Base-by-base conservation (phyloP, 2,797 vertebrate species). In the Chaetodon trifasciatus region DNA sequence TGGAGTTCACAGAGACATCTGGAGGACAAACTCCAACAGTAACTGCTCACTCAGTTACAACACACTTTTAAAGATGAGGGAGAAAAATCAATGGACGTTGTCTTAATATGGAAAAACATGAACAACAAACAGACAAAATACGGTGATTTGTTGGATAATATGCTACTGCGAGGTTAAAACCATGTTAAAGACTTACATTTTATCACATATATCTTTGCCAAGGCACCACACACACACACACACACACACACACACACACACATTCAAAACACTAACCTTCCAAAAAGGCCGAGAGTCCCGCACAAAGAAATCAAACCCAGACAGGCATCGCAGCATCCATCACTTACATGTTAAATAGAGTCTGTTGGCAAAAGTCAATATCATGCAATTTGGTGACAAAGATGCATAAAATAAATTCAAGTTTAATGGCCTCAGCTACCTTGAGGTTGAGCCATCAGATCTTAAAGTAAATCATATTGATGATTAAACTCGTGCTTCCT, bases 1-100 rank as follows among this genome's bases (percentile, higher is more conserved):
- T 97, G 97, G 97, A 98, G 92, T 98, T 99, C 98, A 99, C 96
- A 93, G 96, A 98, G 97, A 96, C 91, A 93, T 90, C 88, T 93
- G 92, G 97, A 98, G 97, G 98, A 98, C 97, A 96, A 97, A 97
- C 95, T 96, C 91, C 0, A 66, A 80, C 83, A 37, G 76, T 42
- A 72, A 76, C 81, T 42, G 66, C 79, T 61, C 77, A 78, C 69
- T 69, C 73, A 46, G 81, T 63, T 83, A 65, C 50, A 53, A 61
- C 80, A 74, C 65, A 82, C 74, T 82, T 90, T 73, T 65, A 73
- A 80, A 70, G 64, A 47, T 50, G 68, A 44, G 28, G 55, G 5
- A 5, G 11, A 12, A 42, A 83, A 80, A 91, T 84, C 82, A 75
- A 85, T 85, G 84, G 24, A 9, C 11, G 17, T 0, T 10, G 24